Evolutionary conservation across 2,113 vertebrate genomes (phyloP).

Genomic region (Jacana jacana): DNA sequence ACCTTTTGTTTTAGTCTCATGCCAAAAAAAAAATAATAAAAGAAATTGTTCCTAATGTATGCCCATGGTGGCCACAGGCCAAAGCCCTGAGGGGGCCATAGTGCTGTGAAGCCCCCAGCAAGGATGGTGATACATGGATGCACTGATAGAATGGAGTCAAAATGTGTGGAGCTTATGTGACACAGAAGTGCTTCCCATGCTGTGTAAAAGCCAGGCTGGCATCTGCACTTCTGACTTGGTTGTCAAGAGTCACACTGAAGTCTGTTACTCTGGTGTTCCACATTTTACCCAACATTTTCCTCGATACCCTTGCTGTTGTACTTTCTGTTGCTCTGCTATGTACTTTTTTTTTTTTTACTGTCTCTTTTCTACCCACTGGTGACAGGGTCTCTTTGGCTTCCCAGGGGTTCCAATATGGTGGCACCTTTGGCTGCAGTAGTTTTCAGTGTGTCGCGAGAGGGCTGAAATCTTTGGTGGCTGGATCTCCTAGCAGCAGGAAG

Average conservation of each 20-base stretch:
- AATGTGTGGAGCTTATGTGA: neutral
- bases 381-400: neutral
- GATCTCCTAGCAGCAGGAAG: neutral
- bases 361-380: neutral
- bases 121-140: neutral
- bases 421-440: neutral
- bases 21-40: too few species aligned
- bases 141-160: neutral
- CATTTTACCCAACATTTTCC: neutral
- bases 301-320: neutral
- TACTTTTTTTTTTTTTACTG: too few species aligned
- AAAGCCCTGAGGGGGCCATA: neutral
- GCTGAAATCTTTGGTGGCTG: neutral
- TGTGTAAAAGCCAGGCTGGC: neutral
- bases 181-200: neutral
- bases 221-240: neutral
- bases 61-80: fast-evolving
- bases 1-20: neutral
- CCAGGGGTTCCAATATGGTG: neutral
- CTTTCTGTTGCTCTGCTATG: neutral
- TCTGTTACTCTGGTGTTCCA: neutral
- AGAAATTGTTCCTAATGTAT: neutral
- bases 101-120: neutral
- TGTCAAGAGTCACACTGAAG: neutral
- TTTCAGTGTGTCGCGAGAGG: neutral